Evolutionary conservation across 2,888 invertebrate species (phyloP), one percentile per base, ranked within the genome.

Genomic region (Acronicta alni): DNA sequence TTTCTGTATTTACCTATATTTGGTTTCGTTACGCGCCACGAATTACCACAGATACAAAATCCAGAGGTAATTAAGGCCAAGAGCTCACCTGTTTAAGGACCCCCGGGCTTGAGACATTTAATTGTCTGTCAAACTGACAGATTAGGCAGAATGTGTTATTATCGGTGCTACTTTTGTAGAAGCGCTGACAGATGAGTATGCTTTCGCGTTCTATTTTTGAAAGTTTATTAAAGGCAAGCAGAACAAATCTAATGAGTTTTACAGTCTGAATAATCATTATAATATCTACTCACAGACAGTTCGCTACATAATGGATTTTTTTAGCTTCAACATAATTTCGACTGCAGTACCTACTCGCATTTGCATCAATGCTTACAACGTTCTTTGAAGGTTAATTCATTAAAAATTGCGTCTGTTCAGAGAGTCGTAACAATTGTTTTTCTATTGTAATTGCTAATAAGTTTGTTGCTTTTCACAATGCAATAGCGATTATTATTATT

Each of bases 51-150:
- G 67, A 72, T 55, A 51, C 72, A 72, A 62, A 72, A 69, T 49
- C 39, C 49, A 44, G 32, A 57, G 42, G 77, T 77, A 74, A 75
- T 75, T 75, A 71, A 77, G 75, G 75, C 51, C 75, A 75, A 47
- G 54, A 67, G 67, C 62, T 63, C 74, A 75, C 77, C 74, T 75
- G 74, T 73, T 70, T 55, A 46, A 43, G 57, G 48, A 71, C 65
- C 63, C 62, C 47, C 49, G 49, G 64, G 67, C 67, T 37, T 61
- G 55, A 61, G 51, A 70, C 62, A 61, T 67, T 44, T 61, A 73
- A 67, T 67, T 73, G 56, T 72, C 53, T 72, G 67, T 69, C 69
- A 72, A 69, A 72, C 72, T 72, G 75, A 75, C 77, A 71, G 67
- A 73, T 67, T 71, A 59, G 61, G 37, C 59, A 55, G 72, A 71